Base-by-base conservation (phyloP, 1,140 invertebrate species). In the Drosophila melanica region DNA sequence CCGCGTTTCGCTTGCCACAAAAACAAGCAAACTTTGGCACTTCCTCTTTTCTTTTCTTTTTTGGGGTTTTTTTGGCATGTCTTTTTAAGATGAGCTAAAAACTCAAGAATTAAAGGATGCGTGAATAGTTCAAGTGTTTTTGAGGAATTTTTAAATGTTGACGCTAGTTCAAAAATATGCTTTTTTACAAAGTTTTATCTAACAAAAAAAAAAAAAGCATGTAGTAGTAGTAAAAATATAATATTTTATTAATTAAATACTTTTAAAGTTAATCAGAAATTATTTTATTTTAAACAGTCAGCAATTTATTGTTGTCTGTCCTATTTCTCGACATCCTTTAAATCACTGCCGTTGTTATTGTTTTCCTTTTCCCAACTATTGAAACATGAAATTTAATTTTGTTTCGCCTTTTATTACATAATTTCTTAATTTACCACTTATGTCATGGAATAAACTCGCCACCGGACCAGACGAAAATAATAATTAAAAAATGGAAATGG, bases 381-480 rank as follows among this genome's bases (percentile, higher is more conserved):
- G 39, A 33, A 53, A 55, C 55, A 39, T 58, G 35, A 64, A 58
- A 59, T 71, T 71, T 58, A 58, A 62, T 62, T 69, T 20, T 33
- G 9, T 41, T 54, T 18, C 54, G 37, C 41, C 47, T 33, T 42
- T 53, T 64, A 39, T 47, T 66, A 39, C 10, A 53, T 71, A 54
- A 64, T 47, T 75, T 71, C 67, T 53, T 75, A 64, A 75, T 64
- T 71, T 51, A 39, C 39, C 66, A 75, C 59, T 64, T 63, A 64
- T 48, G 37, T 16, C 20, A 54, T 47, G 47, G 37, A 65, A 58
- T 35, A n/a, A 39, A 51, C 37, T 55, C 7, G 62, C 37, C 44
- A n/a, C 16, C 27, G 33, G n/a, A 30, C 9, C 45, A 33, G 3
- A 30, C 55, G 30, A 30, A 66, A 64, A 44, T 50, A 57, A 63